A percentile compares a stretch with the other conserved stretches of the same genome.
These are phyloP conservation scores for Platorchestia sp. DNA, from an alignment of 1,140 invertebrate species.

Conservation along the genomic window DNA sequence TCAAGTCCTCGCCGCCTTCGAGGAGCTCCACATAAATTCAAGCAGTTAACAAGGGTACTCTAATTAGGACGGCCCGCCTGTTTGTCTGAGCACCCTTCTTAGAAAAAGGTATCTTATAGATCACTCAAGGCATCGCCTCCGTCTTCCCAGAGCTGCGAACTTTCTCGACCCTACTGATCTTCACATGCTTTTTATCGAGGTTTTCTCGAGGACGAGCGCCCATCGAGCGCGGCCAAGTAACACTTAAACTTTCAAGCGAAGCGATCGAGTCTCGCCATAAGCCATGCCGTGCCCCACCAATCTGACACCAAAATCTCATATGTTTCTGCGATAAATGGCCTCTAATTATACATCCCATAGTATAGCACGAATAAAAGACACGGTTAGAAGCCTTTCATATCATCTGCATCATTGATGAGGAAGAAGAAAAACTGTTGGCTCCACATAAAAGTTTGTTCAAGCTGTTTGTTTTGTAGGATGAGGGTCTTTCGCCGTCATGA, in stretches of 20 bases:
- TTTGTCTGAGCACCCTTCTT: background rate
- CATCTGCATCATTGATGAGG: conserved; percentile 1
- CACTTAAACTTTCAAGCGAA: conserved; percentile 44
- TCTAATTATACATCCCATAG: conserved; percentile 26
- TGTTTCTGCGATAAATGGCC: conserved; percentile 38
- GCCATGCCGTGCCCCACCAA: background rate
- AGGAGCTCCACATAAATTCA: background rate
- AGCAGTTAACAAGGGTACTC: background rate
- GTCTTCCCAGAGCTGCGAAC: background rate
- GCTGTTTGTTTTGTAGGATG: conserved; percentile 43
- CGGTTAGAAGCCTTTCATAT: conserved; percentile 7
- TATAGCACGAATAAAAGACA: conserved; percentile 47
- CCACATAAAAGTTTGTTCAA: conserved; percentile 1
- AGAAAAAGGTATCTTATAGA: conserved; percentile 7
- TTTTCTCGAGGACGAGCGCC: conserved; percentile 16
- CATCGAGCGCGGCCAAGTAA: conserved; percentile 5
- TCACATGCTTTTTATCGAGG: conserved; percentile 40
- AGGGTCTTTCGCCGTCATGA: background rate
- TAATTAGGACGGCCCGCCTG: conserved; percentile 5
- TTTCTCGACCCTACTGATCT: background rate
- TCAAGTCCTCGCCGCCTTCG: background rate
- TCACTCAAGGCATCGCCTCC: background rate
- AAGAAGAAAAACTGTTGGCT: conserved; percentile 1
- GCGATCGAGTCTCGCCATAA: conserved; percentile 32
- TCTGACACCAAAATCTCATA: conserved; percentile 46